Evolutionary conservation across 2,888 invertebrate species (phyloP).

Genomic region (Campoplex capitator): DNA sequence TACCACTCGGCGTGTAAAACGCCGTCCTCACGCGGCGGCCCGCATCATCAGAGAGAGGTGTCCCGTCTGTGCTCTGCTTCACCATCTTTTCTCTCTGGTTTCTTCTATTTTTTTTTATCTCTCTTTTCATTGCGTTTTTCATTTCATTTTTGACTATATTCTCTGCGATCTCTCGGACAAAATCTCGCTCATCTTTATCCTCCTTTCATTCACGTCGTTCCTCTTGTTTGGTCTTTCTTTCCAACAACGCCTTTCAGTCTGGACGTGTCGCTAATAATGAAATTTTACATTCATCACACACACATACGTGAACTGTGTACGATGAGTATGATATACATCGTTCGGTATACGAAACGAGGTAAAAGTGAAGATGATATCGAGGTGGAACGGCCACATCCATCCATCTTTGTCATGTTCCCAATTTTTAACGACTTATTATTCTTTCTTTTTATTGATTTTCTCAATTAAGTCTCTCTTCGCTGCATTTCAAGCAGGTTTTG

Average conservation of each 20-base stretch:
- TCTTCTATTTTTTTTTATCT: background rate
- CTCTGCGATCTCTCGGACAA: slow-evolving; percentile 48
- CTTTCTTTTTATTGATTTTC: background rate
- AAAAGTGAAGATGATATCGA: slow-evolving; percentile 17
- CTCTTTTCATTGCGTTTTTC: slow-evolving; percentile 12
- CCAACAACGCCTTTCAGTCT: slow-evolving; percentile 58
- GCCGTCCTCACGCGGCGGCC: slow-evolving; percentile 71
- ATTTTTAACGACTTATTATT: background rate
- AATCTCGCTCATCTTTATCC: slow-evolving; percentile 61
- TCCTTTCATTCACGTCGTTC: slow-evolving; percentile 63
- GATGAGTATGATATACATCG: slow-evolving; percentile 55
- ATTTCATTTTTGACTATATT: slow-evolving; percentile 58
- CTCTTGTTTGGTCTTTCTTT: slow-evolving; percentile 58
- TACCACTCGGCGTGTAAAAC: slow-evolving; percentile 74
- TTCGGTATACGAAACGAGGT: slow-evolving; percentile 14
- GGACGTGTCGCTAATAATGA: slow-evolving; percentile 72
- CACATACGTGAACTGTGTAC: slow-evolving; percentile 16
- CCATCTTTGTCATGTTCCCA: background rate
- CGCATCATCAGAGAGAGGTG: slow-evolving; percentile 73
- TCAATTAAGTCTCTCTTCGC: background rate
- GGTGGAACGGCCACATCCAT: background rate
- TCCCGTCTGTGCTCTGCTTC: slow-evolving; percentile 63
- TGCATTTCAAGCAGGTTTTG: background rate
- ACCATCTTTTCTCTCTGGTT: slow-evolving; percentile 36
- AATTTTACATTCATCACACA: slow-evolving; percentile 75